Percentiles rank a stretch among this genome's conserved stretches.
Evolutionary conservation across 2,888 invertebrate species (phyloP).

Genomic region (Cylloceria caligata): DNA sequence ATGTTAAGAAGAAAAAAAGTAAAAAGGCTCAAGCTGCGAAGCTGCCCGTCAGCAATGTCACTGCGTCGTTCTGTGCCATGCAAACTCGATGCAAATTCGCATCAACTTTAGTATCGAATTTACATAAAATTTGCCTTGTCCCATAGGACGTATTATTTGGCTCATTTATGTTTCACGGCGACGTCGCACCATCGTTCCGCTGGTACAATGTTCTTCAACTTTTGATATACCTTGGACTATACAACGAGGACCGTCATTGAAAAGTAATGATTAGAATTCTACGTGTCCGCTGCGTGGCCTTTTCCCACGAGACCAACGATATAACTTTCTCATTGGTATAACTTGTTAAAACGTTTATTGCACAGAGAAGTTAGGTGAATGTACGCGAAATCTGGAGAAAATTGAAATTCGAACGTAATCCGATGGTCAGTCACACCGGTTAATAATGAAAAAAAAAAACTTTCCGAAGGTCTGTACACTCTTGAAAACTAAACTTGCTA

Average conservation of each 20-base stretch:
- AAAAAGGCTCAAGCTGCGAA: conserved; percentile 38
- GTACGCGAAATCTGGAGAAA: conserved; percentile 17
- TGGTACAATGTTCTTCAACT: conserved; percentile 50
- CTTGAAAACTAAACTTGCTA: not conserved
- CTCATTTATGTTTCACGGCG: conserved; percentile 59
- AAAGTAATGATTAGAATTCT: conserved; percentile 52
- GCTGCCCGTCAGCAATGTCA: conserved; percentile 40
- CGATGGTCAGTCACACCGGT: not conserved
- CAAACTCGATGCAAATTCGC: conserved; percentile 64
- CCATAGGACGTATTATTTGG: conserved; percentile 61
- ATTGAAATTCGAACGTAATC: conserved; percentile 38
- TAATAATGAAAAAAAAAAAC: not conserved
- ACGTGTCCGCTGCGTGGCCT: conserved; percentile 2
- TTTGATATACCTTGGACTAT: conserved; percentile 40
- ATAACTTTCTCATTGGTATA: conserved; percentile 52
- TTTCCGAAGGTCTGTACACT: not conserved
- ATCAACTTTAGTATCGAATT: conserved; percentile 64
- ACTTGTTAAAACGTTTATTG: conserved; percentile 62
- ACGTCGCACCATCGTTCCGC: conserved; percentile 23
- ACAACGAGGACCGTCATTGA: conserved; percentile 20
- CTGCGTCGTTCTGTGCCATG: conserved; percentile 53
- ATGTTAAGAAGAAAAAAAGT: conserved; percentile 8
- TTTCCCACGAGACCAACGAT: conserved; percentile 29
- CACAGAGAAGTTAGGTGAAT: conserved; percentile 35
- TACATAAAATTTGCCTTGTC: conserved; percentile 65